These are phyloP conservation scores for Drosophila navojoa DNA, from an alignment of 1,140 invertebrate species.

Conservation along the genomic window DNA sequence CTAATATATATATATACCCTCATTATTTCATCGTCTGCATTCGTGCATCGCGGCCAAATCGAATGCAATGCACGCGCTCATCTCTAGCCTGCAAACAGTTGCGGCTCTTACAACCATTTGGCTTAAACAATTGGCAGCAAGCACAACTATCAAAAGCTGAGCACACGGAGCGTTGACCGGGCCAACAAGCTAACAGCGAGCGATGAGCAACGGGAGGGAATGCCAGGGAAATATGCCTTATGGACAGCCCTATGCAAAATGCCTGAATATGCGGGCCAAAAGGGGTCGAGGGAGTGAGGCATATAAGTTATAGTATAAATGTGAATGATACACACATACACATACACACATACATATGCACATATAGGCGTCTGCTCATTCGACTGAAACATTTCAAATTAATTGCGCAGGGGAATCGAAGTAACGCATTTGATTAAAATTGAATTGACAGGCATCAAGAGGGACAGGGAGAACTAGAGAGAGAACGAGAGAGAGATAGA, in stretches of 20 bases:
- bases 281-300: background rate
- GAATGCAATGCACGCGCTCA: background rate
- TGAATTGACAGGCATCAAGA: conserved; percentile 57
- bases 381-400: conserved; percentile 78
- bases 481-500: background rate
- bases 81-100: background rate
- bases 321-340: background rate
- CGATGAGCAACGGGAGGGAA: background rate
- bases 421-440: conserved; percentile 81
- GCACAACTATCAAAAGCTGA: conserved; percentile 34
- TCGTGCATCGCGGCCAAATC: background rate
- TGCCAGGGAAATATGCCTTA: conserved; percentile 14
- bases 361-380: conserved; percentile 45
- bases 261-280: background rate
- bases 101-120: conserved; percentile 65
- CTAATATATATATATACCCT: no score
- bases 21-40: background rate
- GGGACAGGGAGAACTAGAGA: background rate
- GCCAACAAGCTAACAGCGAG: conserved; percentile 7
- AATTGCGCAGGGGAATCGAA: conserved; percentile 80
- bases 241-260: conserved; percentile 12
- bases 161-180: conserved; percentile 60
- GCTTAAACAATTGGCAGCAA: conserved; percentile 74
- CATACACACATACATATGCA: background rate
- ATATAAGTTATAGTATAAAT: background rate